These are phyloP conservation scores for Acheta domesticus DNA, from an alignment of 2,888 invertebrate genomes.

Conservation along the genomic window DNA sequence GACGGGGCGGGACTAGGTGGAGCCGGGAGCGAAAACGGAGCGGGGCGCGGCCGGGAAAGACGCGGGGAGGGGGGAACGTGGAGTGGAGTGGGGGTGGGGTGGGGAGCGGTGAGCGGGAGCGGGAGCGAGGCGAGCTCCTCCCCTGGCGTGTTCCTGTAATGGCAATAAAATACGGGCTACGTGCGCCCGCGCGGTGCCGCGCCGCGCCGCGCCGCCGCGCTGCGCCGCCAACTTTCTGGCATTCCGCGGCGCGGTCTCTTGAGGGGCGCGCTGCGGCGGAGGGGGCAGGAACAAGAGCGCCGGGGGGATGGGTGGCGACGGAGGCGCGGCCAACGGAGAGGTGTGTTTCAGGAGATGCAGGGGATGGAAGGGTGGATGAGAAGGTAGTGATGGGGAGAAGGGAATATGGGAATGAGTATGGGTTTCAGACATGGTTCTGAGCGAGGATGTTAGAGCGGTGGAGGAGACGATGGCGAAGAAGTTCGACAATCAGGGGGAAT, in stretches of 20 bases:
- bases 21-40: background rate
- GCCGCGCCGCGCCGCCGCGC: background rate
- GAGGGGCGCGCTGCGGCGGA: background rate
- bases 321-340: no score
- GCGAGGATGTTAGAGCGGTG: no score
- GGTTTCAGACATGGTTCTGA: no score
- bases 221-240: background rate
- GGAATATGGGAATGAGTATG: no score
- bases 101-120: background rate
- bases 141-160: background rate
- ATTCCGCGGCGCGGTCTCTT: background rate
- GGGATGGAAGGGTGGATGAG: no score
- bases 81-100: background rate
- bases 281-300: no score
- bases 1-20: no score
- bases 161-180: conserved; percentile 1
- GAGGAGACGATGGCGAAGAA: no score
- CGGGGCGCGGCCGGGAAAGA: background rate
- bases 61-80: background rate
- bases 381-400: no score
- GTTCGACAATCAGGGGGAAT: no score
- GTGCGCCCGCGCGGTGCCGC: background rate
- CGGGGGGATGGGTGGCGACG: no score
- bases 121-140: background rate
- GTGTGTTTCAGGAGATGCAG: no score